These are phyloP conservation scores for Halichoeres trimaculatus DNA, from an alignment of 2,113 vertebrate species.

Conservation along the genomic window DNA sequence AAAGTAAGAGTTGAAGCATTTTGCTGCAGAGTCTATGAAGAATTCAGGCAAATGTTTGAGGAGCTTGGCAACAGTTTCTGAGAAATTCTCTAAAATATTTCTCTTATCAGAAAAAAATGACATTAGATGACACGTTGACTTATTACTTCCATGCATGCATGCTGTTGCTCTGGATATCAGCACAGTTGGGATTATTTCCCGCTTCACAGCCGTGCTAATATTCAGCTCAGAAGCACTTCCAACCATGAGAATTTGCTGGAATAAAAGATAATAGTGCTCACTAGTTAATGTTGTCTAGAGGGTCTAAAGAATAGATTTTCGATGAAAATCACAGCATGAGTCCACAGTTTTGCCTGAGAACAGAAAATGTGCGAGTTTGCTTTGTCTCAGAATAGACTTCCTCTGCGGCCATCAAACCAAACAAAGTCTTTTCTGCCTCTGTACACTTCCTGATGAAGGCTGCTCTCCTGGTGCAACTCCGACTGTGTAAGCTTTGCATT, in stretches of 20 bases:
- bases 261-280: conserved; percentile 11
- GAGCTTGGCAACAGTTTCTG: no score
- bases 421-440: conserved; percentile 26
- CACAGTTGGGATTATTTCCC: no score
- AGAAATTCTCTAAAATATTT: no score
- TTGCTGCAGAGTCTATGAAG: no score
- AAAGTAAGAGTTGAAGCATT: no score
- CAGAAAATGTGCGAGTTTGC: conserved; percentile 8
- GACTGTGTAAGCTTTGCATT: conserved; percentile 24
- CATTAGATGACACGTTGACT: no score
- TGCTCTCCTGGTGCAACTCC: conserved; percentile 25
- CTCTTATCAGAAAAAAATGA: no score
- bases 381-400: conserved; percentile 47
- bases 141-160: no score
- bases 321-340: background rate
- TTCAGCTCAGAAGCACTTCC: background rate
- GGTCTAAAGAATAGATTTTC: conserved; percentile 6
- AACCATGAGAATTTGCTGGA: background rate
- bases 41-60: no score
- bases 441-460: conserved; percentile 30
- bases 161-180: no score
- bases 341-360: background rate
- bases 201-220: background rate
- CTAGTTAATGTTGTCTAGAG: background rate
- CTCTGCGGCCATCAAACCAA: conserved; percentile 49